A percentile compares a stretch with the other conserved stretches of the same genome.
Conservation (phyloP, 2,888 invertebrate genomes). For the Drosophila dives region DNA sequence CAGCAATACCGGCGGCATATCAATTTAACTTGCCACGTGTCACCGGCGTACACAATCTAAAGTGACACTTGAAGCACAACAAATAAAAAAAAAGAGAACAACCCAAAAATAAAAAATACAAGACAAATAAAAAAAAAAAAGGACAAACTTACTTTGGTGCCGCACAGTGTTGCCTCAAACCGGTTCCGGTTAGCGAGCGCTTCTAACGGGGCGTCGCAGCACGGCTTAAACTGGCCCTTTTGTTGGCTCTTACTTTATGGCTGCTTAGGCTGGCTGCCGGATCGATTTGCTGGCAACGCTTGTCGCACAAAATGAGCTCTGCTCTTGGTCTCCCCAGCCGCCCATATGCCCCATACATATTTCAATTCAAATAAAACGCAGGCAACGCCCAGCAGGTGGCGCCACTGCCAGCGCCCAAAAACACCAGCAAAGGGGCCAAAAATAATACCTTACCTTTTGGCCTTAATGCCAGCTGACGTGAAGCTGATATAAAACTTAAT, state of each 20-base stretch:
- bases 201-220: slow-evolving; percentile 9
- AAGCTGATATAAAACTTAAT: slow-evolving; percentile 60
- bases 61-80: slow-evolving; percentile 66
- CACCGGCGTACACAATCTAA: slow-evolving; percentile 71
- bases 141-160: slow-evolving; percentile 28
- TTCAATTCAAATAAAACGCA: slow-evolving; percentile 65
- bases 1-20: slow-evolving; percentile 74
- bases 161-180: not conserved
- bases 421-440: slow-evolving; percentile 19
- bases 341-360: slow-evolving; percentile 23
- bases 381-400: slow-evolving; percentile 67
- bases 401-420: slow-evolving; percentile 20
- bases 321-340: slow-evolving; percentile 54
- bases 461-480: slow-evolving; percentile 68
- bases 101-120: not conserved
- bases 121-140: slow-evolving; percentile 13
- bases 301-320: slow-evolving; percentile 66
- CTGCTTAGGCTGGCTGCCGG: slow-evolving; percentile 73
- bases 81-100: slow-evolving; percentile 24
- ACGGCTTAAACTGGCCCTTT: slow-evolving; percentile 58
- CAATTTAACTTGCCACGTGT: slow-evolving; percentile 81
- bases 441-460: slow-evolving; percentile 50
- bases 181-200: not conserved
- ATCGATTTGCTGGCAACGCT: slow-evolving; percentile 75
- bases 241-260: slow-evolving; percentile 73